These are phyloP conservation scores for Linurgus olivaceus DNA, from an alignment of 2,797 vertebrate species.

Conservation along the genomic window DNA sequence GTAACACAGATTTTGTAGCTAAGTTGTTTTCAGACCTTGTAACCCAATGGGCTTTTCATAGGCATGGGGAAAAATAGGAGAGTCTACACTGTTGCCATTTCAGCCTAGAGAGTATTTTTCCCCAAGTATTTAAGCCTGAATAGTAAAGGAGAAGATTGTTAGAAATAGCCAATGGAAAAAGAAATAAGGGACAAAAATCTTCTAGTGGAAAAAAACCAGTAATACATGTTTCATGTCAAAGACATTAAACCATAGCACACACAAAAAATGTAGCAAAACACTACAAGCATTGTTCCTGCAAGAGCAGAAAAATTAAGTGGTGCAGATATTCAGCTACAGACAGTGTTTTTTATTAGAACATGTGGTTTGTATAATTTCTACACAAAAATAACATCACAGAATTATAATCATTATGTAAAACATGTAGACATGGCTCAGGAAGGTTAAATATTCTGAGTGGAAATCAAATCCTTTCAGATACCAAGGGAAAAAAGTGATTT, in stretches of 20 bases:
- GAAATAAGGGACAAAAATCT: not conserved
- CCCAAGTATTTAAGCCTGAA: not conserved
- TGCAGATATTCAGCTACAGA: not conserved
- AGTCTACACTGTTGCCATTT: not conserved
- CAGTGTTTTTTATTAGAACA: conserved; percentile 32
- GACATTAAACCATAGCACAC: not conserved
- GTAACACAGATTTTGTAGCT: not conserved
- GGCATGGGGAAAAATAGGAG: not conserved
- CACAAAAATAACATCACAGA: conserved; percentile 32
- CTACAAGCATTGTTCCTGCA: not conserved
- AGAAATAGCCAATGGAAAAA: not conserved
- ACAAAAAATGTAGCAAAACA: not conserved
- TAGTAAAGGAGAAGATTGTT: not conserved
- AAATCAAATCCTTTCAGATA: conserved; percentile 60
- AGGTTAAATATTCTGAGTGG: conserved; percentile 55
- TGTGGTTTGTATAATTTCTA: not conserved
- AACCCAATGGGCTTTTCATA: not conserved
- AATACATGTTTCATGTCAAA: conserved; percentile 14
- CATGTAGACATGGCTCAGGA: conserved; percentile 21
- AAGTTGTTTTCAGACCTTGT: not conserved
- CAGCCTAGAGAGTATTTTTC: not conserved
- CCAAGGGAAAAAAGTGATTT: not conserved
- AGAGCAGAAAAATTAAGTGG: not conserved
- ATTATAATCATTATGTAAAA: conserved; percentile 53
- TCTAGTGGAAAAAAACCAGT: not conserved